Evolutionary conservation across 2,113 vertebrate genomes (phyloP), one percentile per base, ranked within the genome.

Genomic region (Gymnarchus niloticus): DNA sequence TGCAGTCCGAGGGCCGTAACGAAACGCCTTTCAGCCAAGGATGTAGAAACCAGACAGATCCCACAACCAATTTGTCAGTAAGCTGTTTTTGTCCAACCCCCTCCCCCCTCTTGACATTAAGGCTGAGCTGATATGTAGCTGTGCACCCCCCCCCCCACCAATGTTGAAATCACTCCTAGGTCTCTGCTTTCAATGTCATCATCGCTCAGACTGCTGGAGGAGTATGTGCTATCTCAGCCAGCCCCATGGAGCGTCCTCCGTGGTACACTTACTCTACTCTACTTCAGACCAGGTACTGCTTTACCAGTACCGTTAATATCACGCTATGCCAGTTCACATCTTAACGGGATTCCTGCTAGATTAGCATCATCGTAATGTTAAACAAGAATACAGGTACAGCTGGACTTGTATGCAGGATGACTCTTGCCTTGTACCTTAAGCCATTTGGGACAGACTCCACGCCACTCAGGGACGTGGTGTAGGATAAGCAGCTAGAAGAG

Each of bases 151-250:
- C n/a, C n/a, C n/a, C n/a, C n/a, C n/a, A n/a, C n/a, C n/a, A n/a
- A n/a, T n/a, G n/a, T n/a, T n/a, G n/a, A n/a, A n/a, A n/a, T n/a
- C n/a, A n/a, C n/a, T n/a, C n/a, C n/a, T 52, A 81, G 59, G 76
- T 76, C 28, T 85, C 14, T 81, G 41, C 73, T n/a, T 59, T 59
- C 56, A 41, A 51, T 61, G 61, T 81, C 81, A 85, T 85, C 56
- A 81, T 61, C 76, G 81, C 33, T 81, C 37, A n/a, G 48, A 48
- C 25, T 33, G 61, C 46, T 2, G 21, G 21, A 48, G 73, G 41
- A 14, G 61, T 69, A 25, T 37, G 28, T 6, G 37, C 61, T 69
- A 28, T 65, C 10, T 37, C 61, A 69, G 61, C 28, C 61, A 69
- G 61, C 61, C 61, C 28, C 6, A 21, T 17, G 12, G 28, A n/a